phyloP scores from a whole-genome alignment of 2,888 invertebrate species.

The Aethes cnicana region DNA sequence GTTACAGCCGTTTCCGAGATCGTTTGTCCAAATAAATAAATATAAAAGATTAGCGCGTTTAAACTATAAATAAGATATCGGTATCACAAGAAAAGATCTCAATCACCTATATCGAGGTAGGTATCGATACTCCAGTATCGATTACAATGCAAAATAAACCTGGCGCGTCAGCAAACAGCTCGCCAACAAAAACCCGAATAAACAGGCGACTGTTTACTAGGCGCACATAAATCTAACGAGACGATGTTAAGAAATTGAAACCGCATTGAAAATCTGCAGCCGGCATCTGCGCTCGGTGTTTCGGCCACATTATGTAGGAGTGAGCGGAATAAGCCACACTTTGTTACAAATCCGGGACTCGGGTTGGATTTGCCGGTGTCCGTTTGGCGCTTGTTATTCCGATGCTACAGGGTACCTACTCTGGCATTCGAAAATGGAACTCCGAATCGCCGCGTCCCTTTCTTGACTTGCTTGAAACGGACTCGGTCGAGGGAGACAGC shows the following conservation, averaged over 20 bases:
- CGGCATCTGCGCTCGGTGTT: slow-evolving; percentile 60
- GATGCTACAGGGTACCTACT: slow-evolving; percentile 46
- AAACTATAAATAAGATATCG: no score
- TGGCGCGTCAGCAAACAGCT: slow-evolving; percentile 11
- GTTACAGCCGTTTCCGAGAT: no score
- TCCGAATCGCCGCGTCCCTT: no score
- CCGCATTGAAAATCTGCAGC: slow-evolving; percentile 60
- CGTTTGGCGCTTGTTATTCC: slow-evolving; percentile 73
- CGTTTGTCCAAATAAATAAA: no score
- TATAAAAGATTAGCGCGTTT: no score
- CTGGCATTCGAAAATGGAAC: no score
- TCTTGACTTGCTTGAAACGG: no score
- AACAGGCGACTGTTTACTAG: slow-evolving; percentile 31
- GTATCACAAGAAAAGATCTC: no score
- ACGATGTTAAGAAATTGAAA: slow-evolving; percentile 53
- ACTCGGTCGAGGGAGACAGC: no score
- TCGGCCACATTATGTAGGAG: slow-evolving; percentile 65
- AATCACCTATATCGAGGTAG: no score
- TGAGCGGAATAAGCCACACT: slow-evolving; percentile 66
- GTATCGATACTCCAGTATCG: no score
- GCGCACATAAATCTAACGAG: slow-evolving; percentile 31
- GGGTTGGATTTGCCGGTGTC: slow-evolving; percentile 71
- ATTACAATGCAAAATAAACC: slow-evolving; percentile 18
- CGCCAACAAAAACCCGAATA: slow-evolving; percentile 11
- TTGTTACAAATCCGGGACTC: slow-evolving; percentile 73